Conservation (phyloP, 1,140 invertebrate genomes). For the Acyrthosiphon pisum region DNA sequence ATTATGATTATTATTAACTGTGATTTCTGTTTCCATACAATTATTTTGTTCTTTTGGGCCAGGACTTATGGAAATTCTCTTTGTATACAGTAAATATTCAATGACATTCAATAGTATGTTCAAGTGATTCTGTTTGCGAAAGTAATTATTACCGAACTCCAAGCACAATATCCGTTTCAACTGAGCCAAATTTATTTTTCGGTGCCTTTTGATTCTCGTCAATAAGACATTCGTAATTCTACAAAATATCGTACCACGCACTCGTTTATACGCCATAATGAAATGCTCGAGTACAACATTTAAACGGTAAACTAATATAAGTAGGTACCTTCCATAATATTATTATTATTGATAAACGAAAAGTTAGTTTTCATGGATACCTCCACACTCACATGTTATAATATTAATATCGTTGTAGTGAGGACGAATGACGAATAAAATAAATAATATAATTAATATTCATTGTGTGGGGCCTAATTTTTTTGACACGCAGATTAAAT, state of each 20-base stretch:
- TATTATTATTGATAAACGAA: not conserved
- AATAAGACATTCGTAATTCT: not conserved
- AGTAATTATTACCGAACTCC: not conserved
- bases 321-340: not conserved
- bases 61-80: not conserved
- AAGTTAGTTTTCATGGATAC: slow-evolving; percentile 15
- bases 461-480: slow-evolving; percentile 29
- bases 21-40: not conserved
- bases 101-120: not conserved
- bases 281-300: not conserved
- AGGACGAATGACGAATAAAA: not conserved
- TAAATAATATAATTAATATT: not conserved
- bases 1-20: not conserved
- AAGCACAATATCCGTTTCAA: not conserved
- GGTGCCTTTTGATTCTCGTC: not conserved
- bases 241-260: not conserved
- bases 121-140: not conserved
- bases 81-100: slow-evolving; percentile 37
- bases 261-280: not conserved
- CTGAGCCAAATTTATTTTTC: not conserved
- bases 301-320: not conserved
- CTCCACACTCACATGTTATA: not conserved
- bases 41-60: too few relatives aligned
- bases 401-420: not conserved
- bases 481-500: not conserved